Base-by-base conservation (phyloP, 1,140 invertebrate species). In the Manduca sexta region DNA sequence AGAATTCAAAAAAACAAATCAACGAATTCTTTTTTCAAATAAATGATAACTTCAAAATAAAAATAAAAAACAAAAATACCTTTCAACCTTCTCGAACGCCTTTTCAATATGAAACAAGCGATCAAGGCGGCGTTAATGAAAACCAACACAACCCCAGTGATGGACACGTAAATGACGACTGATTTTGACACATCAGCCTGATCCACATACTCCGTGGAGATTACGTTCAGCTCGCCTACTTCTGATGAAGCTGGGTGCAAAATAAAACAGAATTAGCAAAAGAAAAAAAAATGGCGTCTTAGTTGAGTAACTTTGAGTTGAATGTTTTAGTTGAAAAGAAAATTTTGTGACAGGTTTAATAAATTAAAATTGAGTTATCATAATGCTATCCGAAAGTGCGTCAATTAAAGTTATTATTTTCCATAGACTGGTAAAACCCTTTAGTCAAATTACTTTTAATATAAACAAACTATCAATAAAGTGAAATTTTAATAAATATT, bases 91-190 rank as follows among this genome's bases (percentile, higher is more conserved):
- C 92, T 92, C 58, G 88, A 91, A 52, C 91, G 89, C 76, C 93
- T 90, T 80, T 93, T 91, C 43, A 93, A 90, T 64, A 96, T 88
- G 87, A 95, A 95, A 87, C 93, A 95, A 49, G 93, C 90, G 55
- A 96, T 93, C 52, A 96, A 89, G 49, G 90, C 90, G 52, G 94
- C 91, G 84, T 96, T 96, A 60, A 95, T 89, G 47, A 94, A 78
- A 35, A 96, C 88, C 38, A 96, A 89, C 56, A 94, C 88, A 47
- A 92, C 90, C 21, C 92, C 93, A 42, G 94, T 91, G 46, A 94
- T 88, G 21, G 92, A 93, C 8, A 95, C 93, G 62, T 92, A 92
- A 55, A 96, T 91, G 63, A 96, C 93, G 61, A 96, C 91, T 56
- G 94, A 89, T 72, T 93, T 91, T 89, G 82, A 79, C 11, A 76